Base-by-base conservation (phyloP, 1,140 invertebrate genomes). In the Pararge aegeria region DNA sequence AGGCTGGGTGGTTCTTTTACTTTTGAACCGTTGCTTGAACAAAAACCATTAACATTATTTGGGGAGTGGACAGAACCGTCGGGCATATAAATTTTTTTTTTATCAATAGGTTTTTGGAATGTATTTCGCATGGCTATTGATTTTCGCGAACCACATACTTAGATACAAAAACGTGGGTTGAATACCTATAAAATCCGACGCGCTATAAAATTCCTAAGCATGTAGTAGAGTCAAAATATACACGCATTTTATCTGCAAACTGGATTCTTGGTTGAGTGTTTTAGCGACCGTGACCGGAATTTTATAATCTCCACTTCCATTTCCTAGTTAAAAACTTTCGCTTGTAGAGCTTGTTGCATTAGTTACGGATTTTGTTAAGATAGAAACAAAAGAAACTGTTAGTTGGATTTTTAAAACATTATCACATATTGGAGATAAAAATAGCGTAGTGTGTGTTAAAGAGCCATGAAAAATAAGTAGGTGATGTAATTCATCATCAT, bases 21-120 rank as follows among this genome's bases (percentile, higher is more conserved):
- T 48, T 34, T 58, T 54, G 30, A 38, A 66, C 64, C 53, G 38
- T 40, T 40, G 49, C 44, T 40, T 50, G 56, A 20, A 42, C 56
- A 44, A 59, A 53, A 40, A 44, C 48, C 37, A 59, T 52, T 59
- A 27, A 59, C 48, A 59, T 52, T 42, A 50, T 59, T 59, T 59
- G 19, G 55, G 16, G 21, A 52, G 18, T n/a, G 27, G 15, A 34
- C 30, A 13, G 13, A 48, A 13, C 10, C 19, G 30, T 29, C 29
- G 21, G 5, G 46, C 42, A 18, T 19, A n/a, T 46, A 20, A 20
- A 46, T 4, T 6, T 7, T 27, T n/a, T 49, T 49, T 49, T 49
- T 49, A 16, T 15, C 18, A 18, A 20, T n/a, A 21, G 42, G 4
- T 20, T 46, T 46, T 46, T 9, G 13, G 9, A 40, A 16, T 2